phyloP scores from a whole-genome alignment of 2,797 vertebrate species.

The Takifugu rubripes region DNA sequence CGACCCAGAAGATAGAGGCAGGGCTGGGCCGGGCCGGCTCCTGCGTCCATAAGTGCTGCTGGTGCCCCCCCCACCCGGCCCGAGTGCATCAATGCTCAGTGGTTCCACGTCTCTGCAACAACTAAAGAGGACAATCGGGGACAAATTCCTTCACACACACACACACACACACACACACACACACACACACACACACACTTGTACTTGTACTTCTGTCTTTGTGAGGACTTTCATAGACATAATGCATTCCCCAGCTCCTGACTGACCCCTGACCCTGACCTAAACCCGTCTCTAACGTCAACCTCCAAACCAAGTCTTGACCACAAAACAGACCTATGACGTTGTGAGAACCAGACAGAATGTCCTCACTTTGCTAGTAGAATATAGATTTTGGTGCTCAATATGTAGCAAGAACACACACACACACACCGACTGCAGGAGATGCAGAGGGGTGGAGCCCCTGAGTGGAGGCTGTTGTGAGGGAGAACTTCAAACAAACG shows the following conservation, averaged over 20 bases:
- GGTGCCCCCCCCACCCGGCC: conserved; percentile 46
- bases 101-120: conserved; percentile 61
- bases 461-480: conserved; percentile 38
- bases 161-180: conserved; percentile 6
- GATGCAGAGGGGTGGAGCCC: conserved; percentile 39
- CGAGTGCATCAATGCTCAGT: conserved; percentile 68
- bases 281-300: too few species aligned
- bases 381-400: too few species aligned
- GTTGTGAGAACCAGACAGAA: too few species aligned
- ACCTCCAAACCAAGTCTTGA: too few species aligned
- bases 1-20: conserved; percentile 40
- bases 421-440: conserved; percentile 15
- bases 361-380: too few species aligned
- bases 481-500: conserved; percentile 7
- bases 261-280: too few species aligned
- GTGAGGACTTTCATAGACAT: too few species aligned
- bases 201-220: too few species aligned
- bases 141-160: conserved; percentile 46
- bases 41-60: conserved; percentile 65
- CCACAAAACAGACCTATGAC: too few species aligned
- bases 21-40: conserved; percentile 52
- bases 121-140: conserved; percentile 57
- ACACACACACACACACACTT: neutral
- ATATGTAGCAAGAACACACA: neutral
- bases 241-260: too few species aligned